phyloP scores from a whole-genome alignment of 92 coral and sea anemone genomes.

The Porites evermanni region DNA sequence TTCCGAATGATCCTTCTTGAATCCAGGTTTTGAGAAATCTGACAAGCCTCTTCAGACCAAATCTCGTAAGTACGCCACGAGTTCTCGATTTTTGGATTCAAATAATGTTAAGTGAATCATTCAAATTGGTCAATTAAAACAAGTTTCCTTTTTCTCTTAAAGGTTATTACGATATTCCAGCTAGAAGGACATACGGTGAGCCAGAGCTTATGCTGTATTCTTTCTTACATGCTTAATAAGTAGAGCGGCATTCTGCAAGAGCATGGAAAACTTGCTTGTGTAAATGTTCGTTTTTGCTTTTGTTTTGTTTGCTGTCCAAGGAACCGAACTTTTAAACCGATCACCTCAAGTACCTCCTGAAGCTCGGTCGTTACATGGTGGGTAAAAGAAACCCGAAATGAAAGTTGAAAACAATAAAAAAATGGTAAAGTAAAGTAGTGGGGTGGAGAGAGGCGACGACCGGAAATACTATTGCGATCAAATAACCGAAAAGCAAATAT shows the following conservation, averaged over 20 bases:
- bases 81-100: too few species aligned
- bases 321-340: not conserved
- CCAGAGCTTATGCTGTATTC: not conserved
- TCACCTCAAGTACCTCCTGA: not conserved
- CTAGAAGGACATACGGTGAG: conserved; percentile 6
- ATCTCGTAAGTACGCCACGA: not conserved
- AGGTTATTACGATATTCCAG: not conserved
- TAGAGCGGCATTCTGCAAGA: too few species aligned
- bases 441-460: too few species aligned
- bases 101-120: too few species aligned
- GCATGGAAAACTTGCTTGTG: too few species aligned
- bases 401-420: not conserved
- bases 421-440: not conserved
- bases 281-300: not conserved
- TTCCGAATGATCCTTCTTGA: not conserved
- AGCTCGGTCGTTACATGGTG: not conserved
- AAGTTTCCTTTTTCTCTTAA: not conserved
- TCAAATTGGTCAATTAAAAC: not conserved
- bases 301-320: not conserved
- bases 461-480: too few species aligned
- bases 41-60: not conserved
- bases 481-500: too few species aligned
- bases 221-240: not conserved
- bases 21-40: not conserved
- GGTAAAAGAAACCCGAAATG: not conserved